These are phyloP conservation scores for Diploptera punctata DNA, from an alignment of 2,888 invertebrate species.

Conservation along the genomic window DNA sequence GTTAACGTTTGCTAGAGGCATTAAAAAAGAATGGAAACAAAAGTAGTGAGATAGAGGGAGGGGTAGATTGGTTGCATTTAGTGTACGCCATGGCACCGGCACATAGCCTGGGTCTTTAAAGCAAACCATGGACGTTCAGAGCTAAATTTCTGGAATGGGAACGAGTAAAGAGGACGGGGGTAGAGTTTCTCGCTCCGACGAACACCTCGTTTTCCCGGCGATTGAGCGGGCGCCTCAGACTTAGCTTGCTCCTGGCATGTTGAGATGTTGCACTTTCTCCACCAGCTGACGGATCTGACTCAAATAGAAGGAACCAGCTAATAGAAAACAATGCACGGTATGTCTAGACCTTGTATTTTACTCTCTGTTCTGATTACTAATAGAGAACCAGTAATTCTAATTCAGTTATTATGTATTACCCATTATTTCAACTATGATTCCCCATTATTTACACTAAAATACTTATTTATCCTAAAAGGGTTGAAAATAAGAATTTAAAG, in stretches of 20 bases:
- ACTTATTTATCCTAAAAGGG: too few species aligned
- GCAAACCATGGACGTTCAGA: not conserved
- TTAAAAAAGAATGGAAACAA: too few species aligned
- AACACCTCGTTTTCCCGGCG: slow-evolving; percentile 40
- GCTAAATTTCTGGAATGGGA: slow-evolving; percentile 5
- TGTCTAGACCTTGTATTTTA: too few species aligned
- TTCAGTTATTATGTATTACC: too few species aligned
- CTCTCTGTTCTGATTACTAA: too few species aligned
- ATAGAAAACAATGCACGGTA: not conserved
- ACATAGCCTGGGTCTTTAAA: slow-evolving; percentile 15
- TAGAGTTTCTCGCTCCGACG: slow-evolving; percentile 32
- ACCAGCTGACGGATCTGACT: slow-evolving; percentile 34
- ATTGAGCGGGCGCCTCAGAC: slow-evolving; percentile 34
- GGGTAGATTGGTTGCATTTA: not conserved
- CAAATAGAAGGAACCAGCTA: slow-evolving; percentile 1
- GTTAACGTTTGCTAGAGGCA: not conserved
- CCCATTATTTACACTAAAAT: too few species aligned
- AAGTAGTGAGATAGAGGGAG: too few species aligned
- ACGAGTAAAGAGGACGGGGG: too few species aligned
- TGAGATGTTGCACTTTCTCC: slow-evolving; percentile 38
- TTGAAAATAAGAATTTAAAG: too few species aligned
- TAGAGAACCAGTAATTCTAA: too few species aligned
- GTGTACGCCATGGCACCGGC: not conserved
- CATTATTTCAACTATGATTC: too few species aligned
- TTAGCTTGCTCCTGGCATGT: slow-evolving; percentile 37